These are phyloP conservation scores for Pygmarrhopalites habei DNA, from an alignment of 1,140 invertebrate genomes.

Conservation along the genomic window DNA sequence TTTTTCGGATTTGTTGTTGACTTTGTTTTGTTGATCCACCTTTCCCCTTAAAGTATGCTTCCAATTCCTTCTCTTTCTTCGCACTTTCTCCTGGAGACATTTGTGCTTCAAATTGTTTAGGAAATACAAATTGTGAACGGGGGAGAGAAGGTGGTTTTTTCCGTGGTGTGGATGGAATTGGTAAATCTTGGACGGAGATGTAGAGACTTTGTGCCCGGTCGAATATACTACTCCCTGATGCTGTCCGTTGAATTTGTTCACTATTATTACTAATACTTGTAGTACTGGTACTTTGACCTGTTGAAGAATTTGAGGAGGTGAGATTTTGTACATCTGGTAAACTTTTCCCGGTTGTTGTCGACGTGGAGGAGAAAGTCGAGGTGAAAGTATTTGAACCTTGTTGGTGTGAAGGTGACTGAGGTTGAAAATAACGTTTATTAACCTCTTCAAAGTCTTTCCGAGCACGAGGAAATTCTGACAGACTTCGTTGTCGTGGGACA, in stretches of 20 bases:
- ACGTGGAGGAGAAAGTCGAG: neutral
- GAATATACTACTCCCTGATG: slow-evolving; percentile 36
- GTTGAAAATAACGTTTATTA: neutral
- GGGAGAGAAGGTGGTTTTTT: slow-evolving; percentile 22
- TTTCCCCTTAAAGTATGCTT: slow-evolving; percentile 59
- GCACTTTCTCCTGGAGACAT: slow-evolving; percentile 61
- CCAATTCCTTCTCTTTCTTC: slow-evolving; percentile 67
- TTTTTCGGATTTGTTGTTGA: slow-evolving; percentile 19
- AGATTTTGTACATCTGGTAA: too few relatives aligned
- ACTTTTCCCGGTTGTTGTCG: neutral
- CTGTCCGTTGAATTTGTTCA: slow-evolving; percentile 29
- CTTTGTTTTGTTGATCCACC: neutral
- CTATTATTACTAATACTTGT: neutral
- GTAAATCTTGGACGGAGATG: slow-evolving; percentile 17
- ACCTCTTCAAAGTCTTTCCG: slow-evolving; percentile 4
- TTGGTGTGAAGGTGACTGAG: neutral
- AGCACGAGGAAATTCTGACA: slow-evolving; percentile 27
- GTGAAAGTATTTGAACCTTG: neutral
- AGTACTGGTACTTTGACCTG: neutral
- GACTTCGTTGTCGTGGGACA: slow-evolving; percentile 35
- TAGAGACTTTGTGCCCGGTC: slow-evolving; percentile 30
- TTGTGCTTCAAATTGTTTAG: slow-evolving; percentile 69
- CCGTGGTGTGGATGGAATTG: slow-evolving; percentile 44
- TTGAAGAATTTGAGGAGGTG: too few relatives aligned
- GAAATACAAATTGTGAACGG: slow-evolving; percentile 44